These are phyloP conservation scores for Laticauda colubrina DNA, from an alignment of 2,113 vertebrate species.

Conservation along the genomic window DNA sequence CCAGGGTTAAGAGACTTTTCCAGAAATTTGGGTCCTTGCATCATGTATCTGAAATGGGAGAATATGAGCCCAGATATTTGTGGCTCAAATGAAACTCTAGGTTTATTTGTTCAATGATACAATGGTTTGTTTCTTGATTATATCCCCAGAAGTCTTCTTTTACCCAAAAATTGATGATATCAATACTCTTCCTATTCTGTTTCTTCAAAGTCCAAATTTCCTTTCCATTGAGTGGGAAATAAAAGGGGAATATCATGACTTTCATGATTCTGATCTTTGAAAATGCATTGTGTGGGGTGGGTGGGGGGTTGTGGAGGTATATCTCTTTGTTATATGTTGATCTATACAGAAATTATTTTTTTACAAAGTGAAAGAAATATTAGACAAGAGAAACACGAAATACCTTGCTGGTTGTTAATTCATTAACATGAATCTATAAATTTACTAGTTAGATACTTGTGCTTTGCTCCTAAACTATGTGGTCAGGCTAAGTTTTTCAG, in stretches of 20 bases:
- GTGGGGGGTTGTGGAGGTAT: no score
- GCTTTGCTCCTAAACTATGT: no score
- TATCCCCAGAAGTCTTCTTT: neutral
- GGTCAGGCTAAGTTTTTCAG: no score
- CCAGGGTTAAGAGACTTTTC: neutral
- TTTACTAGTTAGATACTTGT: no score
- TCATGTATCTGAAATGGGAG: neutral
- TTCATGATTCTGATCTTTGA: neutral
- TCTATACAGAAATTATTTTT: neutral
- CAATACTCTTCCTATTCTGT: neutral
- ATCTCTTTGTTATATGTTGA: neutral
- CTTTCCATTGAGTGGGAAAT: neutral
- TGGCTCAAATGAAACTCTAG: neutral
- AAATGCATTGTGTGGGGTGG: neutral
- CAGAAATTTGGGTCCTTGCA: neutral
- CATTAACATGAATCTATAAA: neutral
- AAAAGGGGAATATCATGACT: neutral
- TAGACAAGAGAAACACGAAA: neutral
- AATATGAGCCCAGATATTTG: neutral
- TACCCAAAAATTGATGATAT: neutral
- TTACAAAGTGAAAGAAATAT: neutral
- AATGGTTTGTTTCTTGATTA: neutral
- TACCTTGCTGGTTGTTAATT: slow-evolving; percentile 2
- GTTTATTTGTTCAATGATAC: neutral
- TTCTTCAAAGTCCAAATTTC: neutral